A percentile compares a stretch with the other conserved stretches of the same genome.
Evolutionary conservation across 2,113 vertebrate species (phyloP).

Genomic region (Phrynosoma blainvillii): DNA sequence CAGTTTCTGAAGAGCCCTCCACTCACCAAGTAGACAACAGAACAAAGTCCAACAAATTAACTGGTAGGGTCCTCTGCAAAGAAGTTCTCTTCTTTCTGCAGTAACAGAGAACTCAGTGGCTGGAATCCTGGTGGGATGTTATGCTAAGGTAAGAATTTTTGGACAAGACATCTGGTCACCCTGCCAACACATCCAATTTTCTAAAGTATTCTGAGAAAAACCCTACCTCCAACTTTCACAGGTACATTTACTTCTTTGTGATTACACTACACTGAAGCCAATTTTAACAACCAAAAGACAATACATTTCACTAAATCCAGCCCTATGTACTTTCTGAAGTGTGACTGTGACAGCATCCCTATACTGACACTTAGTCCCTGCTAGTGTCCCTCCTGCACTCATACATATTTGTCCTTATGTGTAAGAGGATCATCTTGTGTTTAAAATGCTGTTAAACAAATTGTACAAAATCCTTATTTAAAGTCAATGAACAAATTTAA

Average conservation of each 20-base stretch:
- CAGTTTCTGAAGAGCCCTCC: background rate
- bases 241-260: background rate
- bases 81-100: background rate
- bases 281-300: background rate
- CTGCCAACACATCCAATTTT: background rate
- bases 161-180: background rate
- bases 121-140: background rate
- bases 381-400: too few species aligned
- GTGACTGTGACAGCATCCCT: background rate
- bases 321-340: background rate
- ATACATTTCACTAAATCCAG: background rate
- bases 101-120: background rate
- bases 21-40: background rate
- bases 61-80: background rate
- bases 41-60: background rate
- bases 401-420: background rate
- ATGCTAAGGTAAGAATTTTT: too few species aligned
- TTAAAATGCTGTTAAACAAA: background rate
- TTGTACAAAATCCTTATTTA: constrained; percentile 4
- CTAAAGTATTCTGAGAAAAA: background rate
- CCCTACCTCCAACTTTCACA: background rate
- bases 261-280: background rate
- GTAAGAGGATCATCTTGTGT: background rate
- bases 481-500: background rate
- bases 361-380: background rate